phyloP scores from a whole-genome alignment of 1,140 invertebrate genomes.

The Caerostris darwini region DNA sequence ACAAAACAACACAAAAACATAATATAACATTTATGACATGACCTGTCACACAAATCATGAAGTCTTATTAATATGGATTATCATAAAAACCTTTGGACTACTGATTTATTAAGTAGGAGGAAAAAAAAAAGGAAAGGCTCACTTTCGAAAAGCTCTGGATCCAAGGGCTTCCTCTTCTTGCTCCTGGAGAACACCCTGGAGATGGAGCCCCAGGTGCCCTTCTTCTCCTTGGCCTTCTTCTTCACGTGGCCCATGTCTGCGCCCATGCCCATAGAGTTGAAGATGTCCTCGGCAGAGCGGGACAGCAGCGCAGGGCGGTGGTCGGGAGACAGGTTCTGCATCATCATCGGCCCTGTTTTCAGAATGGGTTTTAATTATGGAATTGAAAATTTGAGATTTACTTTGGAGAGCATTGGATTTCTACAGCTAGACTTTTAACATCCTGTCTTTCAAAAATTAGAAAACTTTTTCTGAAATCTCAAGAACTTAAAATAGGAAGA shows the following conservation, averaged over 20 bases:
- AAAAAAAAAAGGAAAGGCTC: background rate
- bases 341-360: slow-evolving; percentile 10
- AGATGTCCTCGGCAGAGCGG: slow-evolving; percentile 77
- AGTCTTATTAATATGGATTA: too few species aligned
- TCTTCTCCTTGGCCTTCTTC: slow-evolving; percentile 77
- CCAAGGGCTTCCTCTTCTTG: slow-evolving; percentile 87
- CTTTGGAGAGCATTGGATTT: too few species aligned
- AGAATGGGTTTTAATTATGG: background rate
- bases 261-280: slow-evolving; percentile 78
- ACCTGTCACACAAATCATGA: too few species aligned
- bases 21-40: too few species aligned
- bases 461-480: too few species aligned
- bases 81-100: background rate
- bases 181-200: slow-evolving; percentile 91
- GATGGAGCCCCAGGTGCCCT: slow-evolving; percentile 89
- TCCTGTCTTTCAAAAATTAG: too few species aligned
- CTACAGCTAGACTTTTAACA: too few species aligned
- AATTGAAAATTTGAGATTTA: background rate
- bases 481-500: too few species aligned
- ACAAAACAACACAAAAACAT: too few species aligned
- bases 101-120: too few species aligned
- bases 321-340: slow-evolving; percentile 40
- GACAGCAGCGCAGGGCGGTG: slow-evolving; percentile 69
- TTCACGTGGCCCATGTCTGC: slow-evolving; percentile 78
- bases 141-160: slow-evolving; percentile 81